phyloP scores from a whole-genome alignment of 2,797 vertebrate species.

The Notoglanidium macrostoma region DNA sequence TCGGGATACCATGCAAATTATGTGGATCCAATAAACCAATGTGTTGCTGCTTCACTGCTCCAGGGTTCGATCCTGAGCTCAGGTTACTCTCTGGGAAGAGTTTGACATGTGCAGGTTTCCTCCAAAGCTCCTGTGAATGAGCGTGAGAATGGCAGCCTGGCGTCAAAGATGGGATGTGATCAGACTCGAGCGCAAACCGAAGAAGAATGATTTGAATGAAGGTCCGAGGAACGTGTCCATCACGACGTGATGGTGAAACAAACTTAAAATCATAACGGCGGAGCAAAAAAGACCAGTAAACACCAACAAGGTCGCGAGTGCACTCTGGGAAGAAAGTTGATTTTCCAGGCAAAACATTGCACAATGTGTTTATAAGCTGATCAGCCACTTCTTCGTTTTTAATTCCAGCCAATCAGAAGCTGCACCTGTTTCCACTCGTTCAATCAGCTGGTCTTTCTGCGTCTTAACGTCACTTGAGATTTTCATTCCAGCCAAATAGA shows the following conservation, averaged over 20 bases:
- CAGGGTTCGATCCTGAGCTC: background rate
- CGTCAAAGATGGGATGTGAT: background rate
- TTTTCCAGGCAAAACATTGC: background rate
- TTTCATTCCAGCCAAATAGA: background rate
- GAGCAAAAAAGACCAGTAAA: background rate
- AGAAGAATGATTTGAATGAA: background rate
- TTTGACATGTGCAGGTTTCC: background rate
- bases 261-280: too few species aligned
- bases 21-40: background rate
- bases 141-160: background rate
- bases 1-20: background rate
- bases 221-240: too few species aligned
- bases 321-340: background rate
- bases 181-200: background rate
- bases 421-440: constrained; percentile 17
- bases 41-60: background rate
- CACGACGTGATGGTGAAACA: background rate
- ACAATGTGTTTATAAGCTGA: background rate
- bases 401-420: background rate
- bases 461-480: background rate
- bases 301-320: background rate
- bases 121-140: background rate
- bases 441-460: background rate
- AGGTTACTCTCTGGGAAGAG: background rate
- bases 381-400: background rate